phyloP scores from a whole-genome alignment of 2,113 vertebrate species.

The Anoura caudifer region DNA sequence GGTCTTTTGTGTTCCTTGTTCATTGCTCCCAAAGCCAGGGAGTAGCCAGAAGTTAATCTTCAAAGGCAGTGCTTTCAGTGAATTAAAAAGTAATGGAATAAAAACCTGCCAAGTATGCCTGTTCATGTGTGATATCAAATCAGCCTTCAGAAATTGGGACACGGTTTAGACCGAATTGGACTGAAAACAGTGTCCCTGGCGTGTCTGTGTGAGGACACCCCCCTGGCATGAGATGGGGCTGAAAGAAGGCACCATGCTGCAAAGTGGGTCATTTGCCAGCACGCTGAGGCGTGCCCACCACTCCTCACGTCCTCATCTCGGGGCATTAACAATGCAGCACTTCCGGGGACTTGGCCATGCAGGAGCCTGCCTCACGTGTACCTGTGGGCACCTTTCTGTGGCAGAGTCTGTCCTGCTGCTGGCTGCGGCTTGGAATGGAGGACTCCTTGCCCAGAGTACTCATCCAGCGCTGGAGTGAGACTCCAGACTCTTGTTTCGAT shows the following conservation, averaged over 20 bases:
- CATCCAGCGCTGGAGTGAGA: neutral
- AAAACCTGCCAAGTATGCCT: neutral
- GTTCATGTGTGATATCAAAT: neutral
- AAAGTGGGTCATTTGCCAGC: neutral
- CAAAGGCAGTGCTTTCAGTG: neutral
- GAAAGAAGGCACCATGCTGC: fast-evolving
- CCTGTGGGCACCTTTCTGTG: neutral
- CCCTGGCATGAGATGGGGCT: neutral
- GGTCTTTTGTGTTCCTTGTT: neutral
- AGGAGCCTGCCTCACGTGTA: neutral
- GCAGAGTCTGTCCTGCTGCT: neutral
- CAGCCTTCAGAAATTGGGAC: neutral
- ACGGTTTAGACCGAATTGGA: neutral
- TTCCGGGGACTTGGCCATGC: neutral
- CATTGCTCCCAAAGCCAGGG: neutral
- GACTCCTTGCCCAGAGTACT: neutral
- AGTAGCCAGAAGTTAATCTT: neutral
- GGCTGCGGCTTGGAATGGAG: neutral
- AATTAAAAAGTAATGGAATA: neutral
- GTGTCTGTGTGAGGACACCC: neutral
- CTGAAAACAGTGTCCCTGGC: neutral
- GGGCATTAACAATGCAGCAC: neutral
- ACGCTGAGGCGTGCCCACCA: neutral
- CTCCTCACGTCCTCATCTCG: neutral
- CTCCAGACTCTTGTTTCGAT: neutral